Evolutionary conservation across 2,113 vertebrate genomes (phyloP).

Genomic region (Pogonocichla stellata): DNA sequence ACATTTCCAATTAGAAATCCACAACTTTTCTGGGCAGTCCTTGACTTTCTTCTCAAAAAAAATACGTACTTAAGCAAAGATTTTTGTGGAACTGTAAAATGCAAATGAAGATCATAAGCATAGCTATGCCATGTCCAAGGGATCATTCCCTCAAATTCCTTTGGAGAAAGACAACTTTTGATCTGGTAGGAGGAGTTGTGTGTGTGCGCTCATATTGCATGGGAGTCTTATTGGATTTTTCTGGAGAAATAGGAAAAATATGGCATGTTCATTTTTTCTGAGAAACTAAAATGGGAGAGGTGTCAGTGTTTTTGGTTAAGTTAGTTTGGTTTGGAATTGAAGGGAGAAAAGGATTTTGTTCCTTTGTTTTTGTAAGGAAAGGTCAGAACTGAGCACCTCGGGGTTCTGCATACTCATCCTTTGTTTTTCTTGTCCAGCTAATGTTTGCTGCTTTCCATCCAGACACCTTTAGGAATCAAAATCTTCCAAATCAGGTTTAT

Average conservation of each 20-base stretch:
- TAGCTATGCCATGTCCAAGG: fast-evolving
- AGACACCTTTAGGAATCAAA: not conserved
- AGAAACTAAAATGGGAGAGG: not conserved
- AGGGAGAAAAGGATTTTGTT: not conserved
- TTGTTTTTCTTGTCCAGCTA: not conserved
- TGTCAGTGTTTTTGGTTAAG: not conserved
- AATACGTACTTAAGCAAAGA: not conserved
- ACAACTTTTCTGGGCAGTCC: not conserved
- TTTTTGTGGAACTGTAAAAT: not conserved
- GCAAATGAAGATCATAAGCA: not conserved
- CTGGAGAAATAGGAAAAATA: not conserved
- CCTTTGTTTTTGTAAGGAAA: not conserved
- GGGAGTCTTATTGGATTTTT: not conserved
- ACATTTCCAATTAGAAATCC: fast-evolving
- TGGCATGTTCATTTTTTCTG: not conserved
- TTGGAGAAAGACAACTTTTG: not conserved
- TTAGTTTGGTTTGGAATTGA: not conserved
- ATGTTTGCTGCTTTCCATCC: not conserved
- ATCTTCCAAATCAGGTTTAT: not conserved
- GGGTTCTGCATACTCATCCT: not conserved
- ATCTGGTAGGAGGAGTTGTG: not conserved
- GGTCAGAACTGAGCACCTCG: not conserved
- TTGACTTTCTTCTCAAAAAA: not conserved
- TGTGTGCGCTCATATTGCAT: not conserved
- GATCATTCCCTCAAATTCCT: not conserved